Conservation (phyloP, 2,113 vertebrate genomes). For the Acanthisitta chloris region DNA sequence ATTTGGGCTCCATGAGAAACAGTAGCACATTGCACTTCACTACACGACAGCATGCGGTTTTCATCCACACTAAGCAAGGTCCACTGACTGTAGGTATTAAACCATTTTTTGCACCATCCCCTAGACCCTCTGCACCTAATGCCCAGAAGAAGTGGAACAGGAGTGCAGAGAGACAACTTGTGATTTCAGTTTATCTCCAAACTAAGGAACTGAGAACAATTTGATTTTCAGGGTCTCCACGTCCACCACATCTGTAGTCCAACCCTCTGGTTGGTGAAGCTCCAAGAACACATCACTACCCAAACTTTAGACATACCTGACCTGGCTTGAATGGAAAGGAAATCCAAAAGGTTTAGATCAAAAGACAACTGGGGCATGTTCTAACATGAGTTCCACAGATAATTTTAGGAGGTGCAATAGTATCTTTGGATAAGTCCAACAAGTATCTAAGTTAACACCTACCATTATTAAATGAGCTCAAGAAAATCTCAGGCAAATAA, state of each 20-base stretch:
- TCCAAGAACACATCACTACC: neutral
- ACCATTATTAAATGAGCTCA: neutral
- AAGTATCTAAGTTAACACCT: neutral
- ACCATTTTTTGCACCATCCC: neutral
- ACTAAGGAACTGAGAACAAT: neutral
- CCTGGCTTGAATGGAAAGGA: neutral
- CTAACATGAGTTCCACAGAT: neutral
- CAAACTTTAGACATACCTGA: neutral
- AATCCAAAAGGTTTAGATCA: neutral
- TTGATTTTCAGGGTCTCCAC: neutral
- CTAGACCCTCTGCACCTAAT: neutral
- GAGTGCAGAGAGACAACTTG: neutral
- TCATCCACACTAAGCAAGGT: neutral
- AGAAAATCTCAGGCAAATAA: neutral
- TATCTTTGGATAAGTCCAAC: neutral
- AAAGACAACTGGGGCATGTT: neutral
- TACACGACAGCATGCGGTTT: accelerated
- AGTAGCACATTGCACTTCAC: neutral
- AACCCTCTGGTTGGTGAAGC: neutral
- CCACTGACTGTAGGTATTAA: neutral
- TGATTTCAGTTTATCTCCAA: neutral
- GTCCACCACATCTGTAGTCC: neutral
- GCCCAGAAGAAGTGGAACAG: neutral
- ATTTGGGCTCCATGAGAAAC: neutral
- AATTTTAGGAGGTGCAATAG: neutral